Base-by-base conservation (phyloP, 2,113 vertebrate genomes). In the Hippolais icterina region DNA sequence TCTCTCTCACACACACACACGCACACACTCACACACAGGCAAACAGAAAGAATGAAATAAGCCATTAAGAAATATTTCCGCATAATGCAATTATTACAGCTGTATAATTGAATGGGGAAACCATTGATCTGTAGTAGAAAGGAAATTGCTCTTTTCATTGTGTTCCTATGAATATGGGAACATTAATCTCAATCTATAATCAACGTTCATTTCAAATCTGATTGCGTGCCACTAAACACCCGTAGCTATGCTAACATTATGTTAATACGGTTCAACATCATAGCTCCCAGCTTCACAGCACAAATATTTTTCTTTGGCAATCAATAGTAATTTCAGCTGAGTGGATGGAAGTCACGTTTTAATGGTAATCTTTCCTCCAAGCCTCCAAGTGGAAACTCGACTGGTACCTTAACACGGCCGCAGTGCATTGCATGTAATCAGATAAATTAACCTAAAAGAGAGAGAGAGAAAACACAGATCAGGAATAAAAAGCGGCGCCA, bases 41-140 rank as follows among this genome's bases (percentile, higher is more conserved):
- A 94, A 96, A 98, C 89, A 97, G 97, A 98, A 97, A 97, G 97
- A 98, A 98, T 97, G 97, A 98, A 98, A 98, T 98, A 98, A 98
- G 97, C 98, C 97, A 98, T 98, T 98, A 98, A 98, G 98, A 98
- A 98, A 98, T 98, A 98, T 98, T 98, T 98, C 98, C 95, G 97
- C 97, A 98, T 98, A 98, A 98, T 99, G 98, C 99, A 99, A 99
- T 99, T 99, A 99, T 99, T 99, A 99, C 98, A 99, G 98, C 98
- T 98, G 98, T 99, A 98, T 99, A 99, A 99, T 99, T 99, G 99
- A 99, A 99, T 98, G 98, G 98, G 98, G 98, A 99, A 99, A 99
- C 98, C 99, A 99, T 99, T 99, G 99, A 99, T 99, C 99, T 99
- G 99, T 98, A 99, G 98, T 99, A 99, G 98, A 98, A 98, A 99